A percentile compares a stretch with the other conserved stretches of the same genome.
Conservation (phyloP, 2,888 invertebrate species). For the Neocrepidodera transversa region DNA sequence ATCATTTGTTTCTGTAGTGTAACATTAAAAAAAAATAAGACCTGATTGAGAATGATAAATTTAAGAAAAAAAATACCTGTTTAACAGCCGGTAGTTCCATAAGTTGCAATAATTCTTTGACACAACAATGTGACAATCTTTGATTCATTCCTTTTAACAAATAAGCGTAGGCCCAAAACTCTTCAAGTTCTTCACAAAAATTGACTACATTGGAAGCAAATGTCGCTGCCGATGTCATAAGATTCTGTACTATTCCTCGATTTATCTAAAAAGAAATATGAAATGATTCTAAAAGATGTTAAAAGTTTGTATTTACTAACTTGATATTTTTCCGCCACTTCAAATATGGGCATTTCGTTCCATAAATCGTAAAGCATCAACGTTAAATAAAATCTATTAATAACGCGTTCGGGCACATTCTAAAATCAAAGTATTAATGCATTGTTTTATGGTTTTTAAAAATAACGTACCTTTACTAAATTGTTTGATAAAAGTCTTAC, state of each 20-base stretch:
- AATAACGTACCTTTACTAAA: conserved; percentile 64
- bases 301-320: conserved; percentile 39
- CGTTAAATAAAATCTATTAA: conserved; percentile 84
- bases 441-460: not conserved
- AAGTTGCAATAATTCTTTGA: conserved; percentile 78
- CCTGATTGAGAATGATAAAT: too few relatives aligned
- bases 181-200: conserved; percentile 80
- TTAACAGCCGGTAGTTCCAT: conserved; percentile 90
- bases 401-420: conserved; percentile 67
- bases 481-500: conserved; percentile 73
- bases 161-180: conserved; percentile 83
- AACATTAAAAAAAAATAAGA: too few relatives aligned
- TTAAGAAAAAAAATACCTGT: too few relatives aligned
- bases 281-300: not conserved
- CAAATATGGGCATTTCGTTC: conserved; percentile 70
- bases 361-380: conserved; percentile 84
- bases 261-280: conserved; percentile 60
- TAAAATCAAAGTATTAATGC: conserved; percentile 51
- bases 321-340: conserved; percentile 74
- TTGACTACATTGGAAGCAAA: conserved; percentile 79
- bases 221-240: conserved; percentile 74
- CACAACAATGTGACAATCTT: conserved; percentile 81
- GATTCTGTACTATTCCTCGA: conserved; percentile 81
- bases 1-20: too few relatives aligned
- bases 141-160: conserved; percentile 77